Conservation (phyloP, 2,888 invertebrate genomes). For the Graphium colonna region DNA sequence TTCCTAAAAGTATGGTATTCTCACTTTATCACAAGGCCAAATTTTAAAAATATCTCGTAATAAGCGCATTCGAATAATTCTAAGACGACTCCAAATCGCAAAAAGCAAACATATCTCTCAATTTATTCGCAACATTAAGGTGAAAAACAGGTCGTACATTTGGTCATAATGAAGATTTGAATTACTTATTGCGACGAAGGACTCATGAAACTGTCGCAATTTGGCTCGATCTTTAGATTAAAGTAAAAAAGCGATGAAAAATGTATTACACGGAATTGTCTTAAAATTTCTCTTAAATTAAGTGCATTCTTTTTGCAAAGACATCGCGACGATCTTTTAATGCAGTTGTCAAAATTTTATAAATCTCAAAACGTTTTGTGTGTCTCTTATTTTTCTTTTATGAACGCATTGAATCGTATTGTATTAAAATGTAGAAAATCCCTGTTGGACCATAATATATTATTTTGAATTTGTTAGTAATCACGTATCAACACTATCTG, state of each 20-base stretch:
- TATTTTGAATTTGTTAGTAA: neutral
- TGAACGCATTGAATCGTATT: neutral
- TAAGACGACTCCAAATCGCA: neutral
- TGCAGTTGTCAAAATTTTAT: no score
- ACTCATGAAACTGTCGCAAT: conserved; percentile 15
- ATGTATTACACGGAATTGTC: conserved; percentile 1
- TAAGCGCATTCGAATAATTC: neutral
- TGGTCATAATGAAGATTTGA: conserved; percentile 7
- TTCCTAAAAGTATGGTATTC: no score
- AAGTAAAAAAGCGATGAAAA: neutral
- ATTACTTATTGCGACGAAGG: conserved; percentile 17
- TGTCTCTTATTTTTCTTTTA: neutral
- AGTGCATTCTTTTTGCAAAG: neutral
- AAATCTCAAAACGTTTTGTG: no score
- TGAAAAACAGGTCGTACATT: conserved; percentile 6
- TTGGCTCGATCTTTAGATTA: conserved; percentile 1
- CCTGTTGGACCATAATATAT: neutral
- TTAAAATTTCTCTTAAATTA: neutral
- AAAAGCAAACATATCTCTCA: neutral
- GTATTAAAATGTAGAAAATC: neutral
- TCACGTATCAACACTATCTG: neutral
- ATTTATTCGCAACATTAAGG: conserved; percentile 1
- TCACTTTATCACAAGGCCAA: no score
- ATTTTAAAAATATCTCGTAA: neutral
- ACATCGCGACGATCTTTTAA: no score